Evolutionary conservation across 2,113 vertebrate genomes (phyloP), one percentile per base, ranked within the genome.

Genomic region (Seriola rivoliana): DNA sequence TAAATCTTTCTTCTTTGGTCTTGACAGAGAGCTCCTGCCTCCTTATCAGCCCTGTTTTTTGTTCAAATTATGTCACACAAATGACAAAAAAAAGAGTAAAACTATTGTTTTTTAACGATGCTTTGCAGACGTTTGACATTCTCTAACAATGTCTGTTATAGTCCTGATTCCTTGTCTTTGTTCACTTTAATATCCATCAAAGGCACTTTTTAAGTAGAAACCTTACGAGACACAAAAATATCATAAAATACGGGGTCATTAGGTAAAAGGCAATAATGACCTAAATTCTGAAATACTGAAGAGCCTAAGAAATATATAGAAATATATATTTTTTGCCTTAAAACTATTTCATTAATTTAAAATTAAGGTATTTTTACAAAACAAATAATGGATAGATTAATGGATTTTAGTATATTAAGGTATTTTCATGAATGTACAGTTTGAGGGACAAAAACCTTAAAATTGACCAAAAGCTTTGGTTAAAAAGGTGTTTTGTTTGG

Each of bases 61-160:
- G 9, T 76, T 88, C 55, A 32, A 23, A 84, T 80, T 60, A 85
- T 32, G n/a, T 87, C 82, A 75, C 16, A 10, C 21, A 58, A 71
- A 84, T 65, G 71, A 46, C 71, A 70, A 68, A 65, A 29, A 58
- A 36, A 36, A 6, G 34, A 29, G 13, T 65, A 8, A 23, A 46
- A 40, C 13, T 29, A 40, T 64, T 4, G 13, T 44, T 25, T 17
- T 21, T 59, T 58, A 88, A 77, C 44, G 40, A 80, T 72, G 59
- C 16, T 57, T n/a, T 64, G 42, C 42, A 80, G 57, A 68, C 34
- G 29, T 70, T 77, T 76, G 68, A 78, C 16, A 12, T 52, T 72
- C 17, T 40, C 42, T 2, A 36, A 36, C 54, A 2, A 19, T 57
- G 21, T 36, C 48, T 0, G 14, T 59, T 38, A 3, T 25, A 4